These are phyloP conservation scores for Muschampia staudingeri DNA, from an alignment of 2,888 invertebrate genomes.

Conservation along the genomic window DNA sequence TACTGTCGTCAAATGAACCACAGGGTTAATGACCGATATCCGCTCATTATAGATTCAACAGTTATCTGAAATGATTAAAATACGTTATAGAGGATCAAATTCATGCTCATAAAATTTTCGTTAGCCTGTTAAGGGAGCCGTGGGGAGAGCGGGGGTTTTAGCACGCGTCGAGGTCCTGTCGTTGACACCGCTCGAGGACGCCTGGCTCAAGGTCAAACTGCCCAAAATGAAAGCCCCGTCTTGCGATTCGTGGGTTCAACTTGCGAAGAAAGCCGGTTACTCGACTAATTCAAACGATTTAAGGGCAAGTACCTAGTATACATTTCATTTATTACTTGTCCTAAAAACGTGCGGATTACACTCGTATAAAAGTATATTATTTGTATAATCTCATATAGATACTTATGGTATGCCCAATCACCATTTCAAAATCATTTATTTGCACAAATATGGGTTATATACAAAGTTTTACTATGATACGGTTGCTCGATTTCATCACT, in stretches of 20 bases:
- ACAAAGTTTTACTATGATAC: too few relatives aligned
- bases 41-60: constrained; percentile 4
- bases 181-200: constrained; percentile 88
- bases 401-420: too few relatives aligned
- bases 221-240: constrained; percentile 73
- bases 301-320: constrained; percentile 5
- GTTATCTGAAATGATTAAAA: constrained; percentile 5
- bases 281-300: constrained; percentile 27
- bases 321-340: neutral
- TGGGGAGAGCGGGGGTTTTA: constrained; percentile 71
- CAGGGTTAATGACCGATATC: neutral
- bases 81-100: constrained; percentile 13
- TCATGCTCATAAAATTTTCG: constrained; percentile 77
- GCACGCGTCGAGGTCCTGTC: constrained; percentile 83
- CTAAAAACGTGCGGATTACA: neutral
- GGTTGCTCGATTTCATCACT: too few relatives aligned
- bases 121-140: constrained; percentile 69
- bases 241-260: constrained; percentile 32
- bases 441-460: too few relatives aligned
- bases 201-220: constrained; percentile 83
- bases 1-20: neutral
- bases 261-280: constrained; percentile 45
- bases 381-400: too few relatives aligned
- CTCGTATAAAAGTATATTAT: too few relatives aligned
- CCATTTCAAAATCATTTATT: too few relatives aligned